Percentiles rank a stretch among this genome's conserved stretches.
Evolutionary conservation across 2,797 vertebrate genomes (phyloP).

Genomic region (Petrocephalus schoutedeni): DNA sequence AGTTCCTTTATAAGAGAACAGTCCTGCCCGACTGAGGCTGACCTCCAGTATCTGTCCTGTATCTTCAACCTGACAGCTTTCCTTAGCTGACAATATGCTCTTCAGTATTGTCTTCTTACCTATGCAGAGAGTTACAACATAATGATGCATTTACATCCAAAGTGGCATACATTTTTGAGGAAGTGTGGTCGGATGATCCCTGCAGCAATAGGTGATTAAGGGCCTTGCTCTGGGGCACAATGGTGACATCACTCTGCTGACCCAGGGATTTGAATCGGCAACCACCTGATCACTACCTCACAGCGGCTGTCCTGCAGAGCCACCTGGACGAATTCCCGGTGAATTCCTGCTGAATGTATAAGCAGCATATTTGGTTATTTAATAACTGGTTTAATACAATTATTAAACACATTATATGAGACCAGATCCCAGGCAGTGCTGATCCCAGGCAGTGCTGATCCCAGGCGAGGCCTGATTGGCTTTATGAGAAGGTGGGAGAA

Average conservation of each 20-base stretch:
- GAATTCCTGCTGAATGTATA: not conserved
- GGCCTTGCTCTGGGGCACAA: not conserved
- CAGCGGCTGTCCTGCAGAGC: not conserved
- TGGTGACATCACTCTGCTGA: not conserved
- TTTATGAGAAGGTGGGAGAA: not conserved
- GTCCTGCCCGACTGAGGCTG: not conserved
- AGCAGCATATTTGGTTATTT: not conserved
- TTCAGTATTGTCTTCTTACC: not conserved
- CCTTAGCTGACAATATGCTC: not conserved
- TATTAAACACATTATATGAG: not conserved
- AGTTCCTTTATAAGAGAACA: not conserved
- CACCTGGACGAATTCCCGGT: not conserved
- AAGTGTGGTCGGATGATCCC: not conserved
- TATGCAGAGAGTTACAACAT: not conserved
- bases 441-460: not conserved
- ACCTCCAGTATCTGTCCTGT: not conserved
- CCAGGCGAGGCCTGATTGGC: not conserved
- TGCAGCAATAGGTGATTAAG: not conserved
- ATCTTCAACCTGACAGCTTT: not conserved
- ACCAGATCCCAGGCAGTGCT: not conserved
- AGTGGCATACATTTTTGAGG: not conserved
- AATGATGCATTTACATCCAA: not conserved
- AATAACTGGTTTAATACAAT: not conserved
- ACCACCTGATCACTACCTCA: not conserved
- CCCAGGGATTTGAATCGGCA: not conserved